These are phyloP conservation scores for Allobates femoralis DNA, from an alignment of 2,797 vertebrate genomes.

Conservation along the genomic window DNA sequence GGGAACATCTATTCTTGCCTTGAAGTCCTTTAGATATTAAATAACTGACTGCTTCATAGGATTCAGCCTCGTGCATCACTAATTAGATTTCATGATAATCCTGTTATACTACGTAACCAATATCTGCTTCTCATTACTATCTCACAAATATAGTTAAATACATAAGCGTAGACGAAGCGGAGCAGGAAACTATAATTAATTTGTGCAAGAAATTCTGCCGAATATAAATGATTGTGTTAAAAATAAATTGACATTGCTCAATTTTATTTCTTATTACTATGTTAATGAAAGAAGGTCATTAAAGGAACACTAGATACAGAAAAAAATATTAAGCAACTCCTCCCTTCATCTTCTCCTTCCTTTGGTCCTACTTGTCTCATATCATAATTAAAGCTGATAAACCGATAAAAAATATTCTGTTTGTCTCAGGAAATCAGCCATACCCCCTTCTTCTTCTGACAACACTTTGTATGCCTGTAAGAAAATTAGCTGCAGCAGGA, in stretches of 20 bases:
- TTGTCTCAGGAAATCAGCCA: too few species aligned
- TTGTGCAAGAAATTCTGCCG: neutral
- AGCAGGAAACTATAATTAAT: conserved; percentile 2
- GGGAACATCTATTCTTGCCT: neutral
- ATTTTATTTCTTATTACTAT: neutral
- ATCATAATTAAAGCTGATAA: too few species aligned
- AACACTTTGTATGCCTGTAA: too few species aligned
- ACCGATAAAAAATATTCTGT: too few species aligned
- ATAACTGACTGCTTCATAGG: neutral
- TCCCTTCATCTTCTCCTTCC: too few species aligned
- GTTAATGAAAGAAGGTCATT: neutral
- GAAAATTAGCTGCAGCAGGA: too few species aligned
- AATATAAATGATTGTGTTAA: conserved; percentile 19
- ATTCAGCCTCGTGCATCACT: neutral
- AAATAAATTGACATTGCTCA: neutral
- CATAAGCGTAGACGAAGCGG: neutral
- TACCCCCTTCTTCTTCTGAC: too few species aligned
- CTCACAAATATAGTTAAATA: neutral
- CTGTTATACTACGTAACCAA: conserved; percentile 11
- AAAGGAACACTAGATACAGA: neutral
- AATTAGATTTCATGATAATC: conserved; percentile 10
- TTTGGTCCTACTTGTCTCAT: too few species aligned
- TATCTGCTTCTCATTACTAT: conserved; percentile 17
- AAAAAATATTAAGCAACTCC: neutral
- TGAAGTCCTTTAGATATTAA: neutral